These are phyloP conservation scores for Bradypodion pumilum DNA, from an alignment of 2,797 vertebrate genomes.

Conservation along the genomic window DNA sequence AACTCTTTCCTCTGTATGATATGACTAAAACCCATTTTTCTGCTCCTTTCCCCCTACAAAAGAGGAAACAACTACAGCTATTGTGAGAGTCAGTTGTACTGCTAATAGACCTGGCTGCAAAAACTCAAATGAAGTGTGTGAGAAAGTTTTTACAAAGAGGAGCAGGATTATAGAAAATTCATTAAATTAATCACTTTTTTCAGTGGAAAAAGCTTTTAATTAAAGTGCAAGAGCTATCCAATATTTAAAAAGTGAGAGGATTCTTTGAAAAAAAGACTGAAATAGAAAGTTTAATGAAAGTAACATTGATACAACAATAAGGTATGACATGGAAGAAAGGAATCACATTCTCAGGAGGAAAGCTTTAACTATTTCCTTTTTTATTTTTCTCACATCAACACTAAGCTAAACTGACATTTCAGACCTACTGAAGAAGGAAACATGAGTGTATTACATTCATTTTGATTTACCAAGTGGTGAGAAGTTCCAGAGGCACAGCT, in stretches of 20 bases:
- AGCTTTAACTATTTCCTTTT: neutral
- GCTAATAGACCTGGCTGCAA: slow-evolving; percentile 9
- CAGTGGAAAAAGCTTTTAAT: slow-evolving; percentile 51
- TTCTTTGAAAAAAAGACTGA: slow-evolving; percentile 25
- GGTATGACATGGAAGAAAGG: neutral
- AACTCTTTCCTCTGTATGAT: neutral
- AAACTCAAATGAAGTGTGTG: slow-evolving; percentile 20
- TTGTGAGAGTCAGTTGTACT: slow-evolving; percentile 19
- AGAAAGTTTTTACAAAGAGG: slow-evolving; percentile 25
- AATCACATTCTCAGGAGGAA: slow-evolving; percentile 32
- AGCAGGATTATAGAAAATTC: neutral
- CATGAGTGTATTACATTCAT: neutral
- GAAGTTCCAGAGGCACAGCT: neutral
- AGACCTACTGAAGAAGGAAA: neutral
- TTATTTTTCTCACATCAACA: neutral
- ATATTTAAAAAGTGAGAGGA: slow-evolving; percentile 15
- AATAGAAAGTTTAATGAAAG: slow-evolving; percentile 32
- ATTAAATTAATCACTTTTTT: slow-evolving; percentile 37
- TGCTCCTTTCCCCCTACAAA: neutral
- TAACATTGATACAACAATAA: slow-evolving; percentile 9
- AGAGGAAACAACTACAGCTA: neutral
- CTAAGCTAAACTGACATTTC: neutral
- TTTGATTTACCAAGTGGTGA: neutral
- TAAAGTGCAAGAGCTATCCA: slow-evolving; percentile 22
- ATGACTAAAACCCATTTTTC: neutral